Percentiles rank a stretch among this genome's conserved stretches.
Conservation (phyloP, 2,797 vertebrate species). For the Pampus argenteus region DNA sequence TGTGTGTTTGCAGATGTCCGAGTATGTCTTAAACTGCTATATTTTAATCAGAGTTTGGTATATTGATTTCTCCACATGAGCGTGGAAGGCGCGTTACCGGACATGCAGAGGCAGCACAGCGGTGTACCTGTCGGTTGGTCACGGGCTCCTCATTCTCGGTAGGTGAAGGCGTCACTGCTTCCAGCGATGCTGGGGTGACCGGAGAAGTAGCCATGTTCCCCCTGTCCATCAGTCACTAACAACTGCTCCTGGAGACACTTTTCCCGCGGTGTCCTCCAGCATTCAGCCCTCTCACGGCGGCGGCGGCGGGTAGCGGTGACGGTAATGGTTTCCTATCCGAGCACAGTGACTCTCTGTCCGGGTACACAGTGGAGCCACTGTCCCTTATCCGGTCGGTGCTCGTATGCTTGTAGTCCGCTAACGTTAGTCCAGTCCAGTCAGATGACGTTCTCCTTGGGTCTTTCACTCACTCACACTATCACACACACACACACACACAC, state of each 20-base stretch:
- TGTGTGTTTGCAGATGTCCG: neutral
- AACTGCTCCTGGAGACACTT: conserved; percentile 44
- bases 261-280: conserved; percentile 55
- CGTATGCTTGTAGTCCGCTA: conserved; percentile 51
- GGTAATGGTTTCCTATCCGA: conserved; percentile 43
- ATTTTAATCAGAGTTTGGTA: conserved; percentile 19
- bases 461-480: conserved; percentile 37
- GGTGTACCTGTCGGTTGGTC: conserved; percentile 84
- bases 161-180: conserved; percentile 84
- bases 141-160: conserved; percentile 80
- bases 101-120: neutral
- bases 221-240: conserved; percentile 37
- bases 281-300: conserved; percentile 24
- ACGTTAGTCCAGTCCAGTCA: conserved; percentile 50
- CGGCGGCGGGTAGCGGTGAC: neutral
- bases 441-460: conserved; percentile 64
- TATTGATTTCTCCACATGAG: neutral
- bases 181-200: conserved; percentile 75
- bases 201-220: conserved; percentile 87
- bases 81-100: neutral
- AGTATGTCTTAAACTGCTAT: neutral
- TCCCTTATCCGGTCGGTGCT: conserved; percentile 53
- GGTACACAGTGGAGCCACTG: conserved; percentile 55
- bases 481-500: conserved; percentile 14
- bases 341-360: conserved; percentile 66